Percentiles rank a stretch among this genome's conserved stretches.
These are phyloP conservation scores for Calypte anna DNA, from an alignment of 2,113 vertebrate species.

Conservation along the genomic window DNA sequence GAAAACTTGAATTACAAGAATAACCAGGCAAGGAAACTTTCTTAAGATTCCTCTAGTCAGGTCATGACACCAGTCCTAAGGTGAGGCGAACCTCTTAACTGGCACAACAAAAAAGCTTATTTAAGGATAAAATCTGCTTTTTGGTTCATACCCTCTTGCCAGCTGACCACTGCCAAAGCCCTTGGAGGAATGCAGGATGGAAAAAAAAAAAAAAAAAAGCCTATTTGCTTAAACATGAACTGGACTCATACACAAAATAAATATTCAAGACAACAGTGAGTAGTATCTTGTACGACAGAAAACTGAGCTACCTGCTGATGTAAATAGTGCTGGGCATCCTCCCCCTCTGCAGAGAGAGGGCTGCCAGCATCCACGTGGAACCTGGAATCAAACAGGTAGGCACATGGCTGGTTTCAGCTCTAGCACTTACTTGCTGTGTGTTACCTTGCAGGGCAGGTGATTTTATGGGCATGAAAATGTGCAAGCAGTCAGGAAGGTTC, in stretches of 20 bases:
- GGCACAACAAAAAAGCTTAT: not conserved
- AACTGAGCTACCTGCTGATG: not conserved
- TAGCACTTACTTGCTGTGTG: not conserved
- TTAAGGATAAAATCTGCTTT: not conserved
- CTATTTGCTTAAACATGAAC: not conserved
- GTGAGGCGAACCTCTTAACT: not conserved
- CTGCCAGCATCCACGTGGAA: not conserved
- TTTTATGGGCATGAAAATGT: not conserved
- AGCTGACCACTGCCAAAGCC: not conserved
- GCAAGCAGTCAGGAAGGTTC: not conserved
- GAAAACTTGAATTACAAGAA: not conserved
- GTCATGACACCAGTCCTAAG: not conserved
- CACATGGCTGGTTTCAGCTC: not conserved
- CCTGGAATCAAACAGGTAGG: not conserved
- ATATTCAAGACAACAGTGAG: not conserved
- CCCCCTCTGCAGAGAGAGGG: not conserved
- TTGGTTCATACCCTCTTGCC: not conserved
- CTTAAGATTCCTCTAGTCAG: not conserved
- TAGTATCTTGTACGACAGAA: not conserved
- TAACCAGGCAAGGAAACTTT: not conserved
- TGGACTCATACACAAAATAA: not conserved
- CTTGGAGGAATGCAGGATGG: not conserved
- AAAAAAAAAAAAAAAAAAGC: not conserved
- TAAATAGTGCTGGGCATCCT: fast-evolving
- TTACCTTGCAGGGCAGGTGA: not conserved